Conservation (phyloP, 2,888 invertebrate genomes). For the Calameuta pallipes region DNA sequence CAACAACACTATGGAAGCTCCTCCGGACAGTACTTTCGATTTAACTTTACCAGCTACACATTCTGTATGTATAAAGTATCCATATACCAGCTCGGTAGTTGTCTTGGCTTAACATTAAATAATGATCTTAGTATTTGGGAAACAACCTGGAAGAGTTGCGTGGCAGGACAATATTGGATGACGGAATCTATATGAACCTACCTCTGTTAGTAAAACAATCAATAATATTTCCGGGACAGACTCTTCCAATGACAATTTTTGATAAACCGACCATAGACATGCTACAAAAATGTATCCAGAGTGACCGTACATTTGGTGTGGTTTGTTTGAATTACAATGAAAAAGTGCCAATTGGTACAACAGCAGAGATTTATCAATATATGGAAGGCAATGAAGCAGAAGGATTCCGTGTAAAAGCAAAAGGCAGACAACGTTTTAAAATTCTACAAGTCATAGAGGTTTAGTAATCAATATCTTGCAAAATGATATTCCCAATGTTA, state of each 20-base stretch:
- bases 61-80: conserved; percentile 62
- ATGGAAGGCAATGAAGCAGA: conserved; percentile 67
- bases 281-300: conserved; percentile 70
- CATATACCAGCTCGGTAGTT: neutral
- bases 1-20: conserved; percentile 1
- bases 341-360: conserved; percentile 46
- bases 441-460: conserved; percentile 65
- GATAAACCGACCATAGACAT: conserved; percentile 70
- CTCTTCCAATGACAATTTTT: conserved; percentile 77
- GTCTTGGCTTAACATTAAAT: conserved; percentile 1
- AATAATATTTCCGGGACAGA: conserved; percentile 83
- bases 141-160: conserved; percentile 72
- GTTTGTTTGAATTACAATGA: conserved; percentile 68
- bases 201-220: conserved; percentile 73
- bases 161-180: conserved; percentile 75
- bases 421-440: conserved; percentile 81
- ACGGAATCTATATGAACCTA: conserved; percentile 68
- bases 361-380: conserved; percentile 69
- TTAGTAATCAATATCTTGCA: neutral
- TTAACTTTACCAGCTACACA: conserved; percentile 70
- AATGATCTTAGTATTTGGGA: conserved; percentile 69
- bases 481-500: neutral
- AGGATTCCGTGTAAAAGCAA: conserved; percentile 77
- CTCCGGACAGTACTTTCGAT: conserved; percentile 63
- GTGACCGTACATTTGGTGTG: conserved; percentile 75